phyloP scores from a whole-genome alignment of 1,140 invertebrate species.

The Myzus persicae region DNA sequence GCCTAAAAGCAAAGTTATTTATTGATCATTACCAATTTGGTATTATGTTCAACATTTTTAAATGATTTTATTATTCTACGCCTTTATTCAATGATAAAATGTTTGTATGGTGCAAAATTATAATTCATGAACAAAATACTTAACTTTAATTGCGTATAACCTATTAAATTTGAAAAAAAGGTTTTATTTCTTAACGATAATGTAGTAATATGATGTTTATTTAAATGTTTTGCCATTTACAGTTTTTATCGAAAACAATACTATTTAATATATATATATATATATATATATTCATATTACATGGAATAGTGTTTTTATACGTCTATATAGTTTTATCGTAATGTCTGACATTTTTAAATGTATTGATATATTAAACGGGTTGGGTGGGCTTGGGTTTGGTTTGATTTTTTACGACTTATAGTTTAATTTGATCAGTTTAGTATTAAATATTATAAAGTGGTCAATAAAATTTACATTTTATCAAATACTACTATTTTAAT shows the following conservation, averaged over 20 bases:
- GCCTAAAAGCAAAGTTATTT: neutral
- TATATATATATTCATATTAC: neutral
- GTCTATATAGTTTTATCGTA: constrained; percentile 16
- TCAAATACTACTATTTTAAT: neutral
- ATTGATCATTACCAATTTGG: neutral
- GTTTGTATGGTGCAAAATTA: neutral
- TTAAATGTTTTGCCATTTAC: neutral
- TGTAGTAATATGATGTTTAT: constrained; percentile 2
- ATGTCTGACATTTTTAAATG: constrained; percentile 19
- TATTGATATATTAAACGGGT: constrained; percentile 37
- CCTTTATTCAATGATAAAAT: neutral
- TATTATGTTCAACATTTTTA: neutral
- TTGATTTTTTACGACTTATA: constrained; percentile 40
- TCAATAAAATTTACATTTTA: constrained; percentile 34
- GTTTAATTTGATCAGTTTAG: constrained; percentile 11
- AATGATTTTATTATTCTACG: neutral
- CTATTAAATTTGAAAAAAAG: neutral
- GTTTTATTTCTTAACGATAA: constrained; percentile 23
- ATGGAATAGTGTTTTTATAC: constrained; percentile 3
- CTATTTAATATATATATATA: neutral
- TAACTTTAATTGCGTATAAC: constrained; percentile 3
- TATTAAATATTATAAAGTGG: constrained; percentile 13
- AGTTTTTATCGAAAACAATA: neutral
- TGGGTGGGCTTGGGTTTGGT: constrained; percentile 38
- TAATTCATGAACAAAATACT: neutral